Conservation (phyloP, 2,888 invertebrate species). For the Diarsia rubi region DNA sequence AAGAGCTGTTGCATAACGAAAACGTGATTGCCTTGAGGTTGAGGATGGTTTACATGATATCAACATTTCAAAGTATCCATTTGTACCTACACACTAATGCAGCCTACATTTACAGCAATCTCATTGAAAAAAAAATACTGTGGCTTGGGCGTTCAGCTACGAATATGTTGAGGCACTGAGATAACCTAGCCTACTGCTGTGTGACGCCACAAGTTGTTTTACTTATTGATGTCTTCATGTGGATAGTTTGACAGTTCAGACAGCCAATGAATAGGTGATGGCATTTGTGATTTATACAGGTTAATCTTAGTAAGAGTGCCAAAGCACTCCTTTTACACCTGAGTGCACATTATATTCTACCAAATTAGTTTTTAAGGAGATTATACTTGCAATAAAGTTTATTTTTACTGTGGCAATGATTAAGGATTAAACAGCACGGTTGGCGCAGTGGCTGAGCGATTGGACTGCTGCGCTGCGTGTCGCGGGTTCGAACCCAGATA, state of each 20-base stretch:
- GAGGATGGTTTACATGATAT: background rate
- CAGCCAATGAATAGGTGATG: background rate
- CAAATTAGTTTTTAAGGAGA: no score
- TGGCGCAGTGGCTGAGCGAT: no score
- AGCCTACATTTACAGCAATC: background rate
- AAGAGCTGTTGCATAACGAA: background rate
- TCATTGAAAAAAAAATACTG: background rate
- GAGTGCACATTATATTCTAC: no score
- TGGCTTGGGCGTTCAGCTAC: background rate
- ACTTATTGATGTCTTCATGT: background rate
- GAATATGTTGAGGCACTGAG: background rate
- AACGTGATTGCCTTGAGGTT: background rate
- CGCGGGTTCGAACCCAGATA: no score
- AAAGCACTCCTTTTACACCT: no score
- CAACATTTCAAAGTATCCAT: background rate
- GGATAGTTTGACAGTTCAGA: background rate
- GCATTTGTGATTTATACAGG: no score
- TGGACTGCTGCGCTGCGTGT: no score
- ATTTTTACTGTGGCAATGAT: background rate
- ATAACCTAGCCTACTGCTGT: background rate
- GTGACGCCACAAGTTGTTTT: background rate
- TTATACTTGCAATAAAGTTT: no score
- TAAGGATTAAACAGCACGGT: no score
- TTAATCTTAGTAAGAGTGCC: no score
- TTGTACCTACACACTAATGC: no score